A percentile compares a stretch with the other conserved stretches of the same genome.
Conservation (phyloP, 2,797 vertebrate species). For the Enteromius anoplus region DNA sequence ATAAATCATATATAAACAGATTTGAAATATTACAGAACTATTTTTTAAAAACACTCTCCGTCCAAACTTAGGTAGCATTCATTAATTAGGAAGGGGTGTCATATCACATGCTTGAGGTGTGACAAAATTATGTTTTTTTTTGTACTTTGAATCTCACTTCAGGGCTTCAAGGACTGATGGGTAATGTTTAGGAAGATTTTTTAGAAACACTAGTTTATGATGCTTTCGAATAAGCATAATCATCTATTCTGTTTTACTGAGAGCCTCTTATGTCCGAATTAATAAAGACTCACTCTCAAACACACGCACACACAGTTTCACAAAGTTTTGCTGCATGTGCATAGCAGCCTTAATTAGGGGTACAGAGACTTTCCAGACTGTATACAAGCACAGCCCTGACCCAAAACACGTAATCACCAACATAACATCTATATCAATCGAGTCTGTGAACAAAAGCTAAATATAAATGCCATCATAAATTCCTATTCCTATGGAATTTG, state of each 20-base stretch:
- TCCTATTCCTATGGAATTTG: not conserved
- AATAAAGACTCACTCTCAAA: not conserved
- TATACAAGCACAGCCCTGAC: not conserved
- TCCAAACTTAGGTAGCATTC: not conserved
- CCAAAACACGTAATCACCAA: not conserved
- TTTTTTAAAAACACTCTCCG: not conserved
- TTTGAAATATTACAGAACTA: not conserved
- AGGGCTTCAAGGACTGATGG: not conserved
- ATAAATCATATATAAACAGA: not conserved
- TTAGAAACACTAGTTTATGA: not conserved
- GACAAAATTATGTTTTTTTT: not conserved
- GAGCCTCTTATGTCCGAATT: not conserved
- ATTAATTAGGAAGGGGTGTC: not conserved
- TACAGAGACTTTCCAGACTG: not conserved
- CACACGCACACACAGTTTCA: not conserved
- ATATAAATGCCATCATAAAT: slow-evolving; percentile 8
- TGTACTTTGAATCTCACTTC: not conserved
- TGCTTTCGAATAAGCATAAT: not conserved
- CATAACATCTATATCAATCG: slow-evolving; percentile 8
- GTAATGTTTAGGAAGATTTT: not conserved
- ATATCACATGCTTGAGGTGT: not conserved
- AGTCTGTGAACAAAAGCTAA: not conserved
- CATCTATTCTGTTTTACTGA: not conserved
- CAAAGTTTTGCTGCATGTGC: not conserved
- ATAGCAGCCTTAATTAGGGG: not conserved